Conservation (phyloP, 2,113 vertebrate species). For the Echinops telfairi region DNA sequence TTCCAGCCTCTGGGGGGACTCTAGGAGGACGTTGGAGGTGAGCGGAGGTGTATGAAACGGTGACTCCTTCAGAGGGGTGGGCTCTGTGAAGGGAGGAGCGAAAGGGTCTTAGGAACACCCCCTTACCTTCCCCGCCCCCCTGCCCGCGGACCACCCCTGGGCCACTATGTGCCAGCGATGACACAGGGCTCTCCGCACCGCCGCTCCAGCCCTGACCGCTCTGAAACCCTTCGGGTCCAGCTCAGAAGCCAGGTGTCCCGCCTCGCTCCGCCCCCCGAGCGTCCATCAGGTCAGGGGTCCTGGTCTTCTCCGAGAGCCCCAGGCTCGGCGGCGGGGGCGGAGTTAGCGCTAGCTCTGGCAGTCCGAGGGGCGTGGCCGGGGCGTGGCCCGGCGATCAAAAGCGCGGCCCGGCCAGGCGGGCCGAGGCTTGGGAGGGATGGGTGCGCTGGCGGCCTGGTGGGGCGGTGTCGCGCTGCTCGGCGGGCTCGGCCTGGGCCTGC, state of each 20-base stretch:
- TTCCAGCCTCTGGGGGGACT: no score
- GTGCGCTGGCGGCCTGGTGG: background rate
- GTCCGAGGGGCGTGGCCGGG: background rate
- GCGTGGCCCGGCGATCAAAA: background rate
- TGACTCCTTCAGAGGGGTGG: background rate
- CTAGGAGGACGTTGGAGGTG: background rate
- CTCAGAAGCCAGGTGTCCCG: no score
- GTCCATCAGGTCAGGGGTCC: no score
- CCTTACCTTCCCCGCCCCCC: background rate
- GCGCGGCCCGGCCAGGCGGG: background rate
- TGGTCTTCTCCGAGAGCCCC: no score
- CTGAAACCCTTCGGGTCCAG: no score
- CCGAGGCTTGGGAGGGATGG: background rate
- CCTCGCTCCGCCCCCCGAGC: no score
- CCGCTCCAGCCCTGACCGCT: no score
- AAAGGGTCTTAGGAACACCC: background rate
- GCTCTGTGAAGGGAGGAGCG: background rate
- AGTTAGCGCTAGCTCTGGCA: no score
- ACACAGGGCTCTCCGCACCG: no score
- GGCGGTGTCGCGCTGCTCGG: conserved; percentile 30
- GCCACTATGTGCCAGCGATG: no score
- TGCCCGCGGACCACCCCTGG: background rate
- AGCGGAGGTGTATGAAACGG: background rate
- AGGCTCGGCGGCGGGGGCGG: no score
- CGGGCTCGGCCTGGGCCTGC: conserved; percentile 16